Conservation (phyloP, 2,113 vertebrate genomes). For the Sylvietta virens region DNA sequence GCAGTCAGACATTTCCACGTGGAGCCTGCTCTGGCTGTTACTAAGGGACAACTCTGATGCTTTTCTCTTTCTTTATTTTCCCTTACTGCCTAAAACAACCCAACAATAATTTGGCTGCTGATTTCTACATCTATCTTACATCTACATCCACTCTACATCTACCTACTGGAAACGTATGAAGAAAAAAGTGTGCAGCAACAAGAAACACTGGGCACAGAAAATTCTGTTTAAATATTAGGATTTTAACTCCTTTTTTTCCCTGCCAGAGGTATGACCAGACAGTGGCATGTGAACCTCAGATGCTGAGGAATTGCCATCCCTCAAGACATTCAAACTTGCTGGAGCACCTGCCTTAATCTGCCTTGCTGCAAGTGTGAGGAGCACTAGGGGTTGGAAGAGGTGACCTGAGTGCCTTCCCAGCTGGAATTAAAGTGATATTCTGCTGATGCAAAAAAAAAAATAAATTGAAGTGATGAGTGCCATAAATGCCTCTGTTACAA, state of each 20-base stretch:
- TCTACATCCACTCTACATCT: no score
- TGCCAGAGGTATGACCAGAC: background rate
- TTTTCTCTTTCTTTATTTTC: background rate
- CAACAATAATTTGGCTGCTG: background rate
- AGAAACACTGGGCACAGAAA: background rate
- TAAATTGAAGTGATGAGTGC: background rate
- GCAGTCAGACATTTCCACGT: background rate
- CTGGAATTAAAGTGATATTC: background rate
- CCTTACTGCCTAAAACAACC: background rate
- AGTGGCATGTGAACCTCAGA: background rate
- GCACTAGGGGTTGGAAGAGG: background rate
- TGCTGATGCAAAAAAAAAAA: background rate
- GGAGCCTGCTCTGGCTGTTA: background rate
- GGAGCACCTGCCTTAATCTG: background rate
- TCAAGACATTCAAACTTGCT: background rate
- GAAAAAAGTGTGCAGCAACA: background rate
- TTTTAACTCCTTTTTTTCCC: background rate
- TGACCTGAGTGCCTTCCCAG: background rate
- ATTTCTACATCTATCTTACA: background rate
- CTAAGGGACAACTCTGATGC: background rate
- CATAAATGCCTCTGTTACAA: background rate
- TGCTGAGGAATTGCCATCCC: background rate
- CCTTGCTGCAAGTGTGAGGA: background rate
- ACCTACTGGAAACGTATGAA: background rate
- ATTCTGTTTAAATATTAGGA: background rate